Conservation (phyloP, 2,797 vertebrate species). For the Falco novaeseelandiae region DNA sequence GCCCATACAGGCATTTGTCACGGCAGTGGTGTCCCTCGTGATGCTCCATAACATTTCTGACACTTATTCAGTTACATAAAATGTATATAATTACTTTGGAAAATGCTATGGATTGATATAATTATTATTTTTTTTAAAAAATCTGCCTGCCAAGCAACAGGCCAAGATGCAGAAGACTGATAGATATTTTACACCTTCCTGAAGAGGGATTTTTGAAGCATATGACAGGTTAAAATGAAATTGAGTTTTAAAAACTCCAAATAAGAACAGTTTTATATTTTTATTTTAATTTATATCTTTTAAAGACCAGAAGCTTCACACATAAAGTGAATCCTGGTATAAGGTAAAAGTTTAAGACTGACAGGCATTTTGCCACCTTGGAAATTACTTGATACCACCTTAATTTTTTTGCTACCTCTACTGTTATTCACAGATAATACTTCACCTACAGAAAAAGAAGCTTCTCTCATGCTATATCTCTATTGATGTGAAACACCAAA, state of each 20-base stretch:
- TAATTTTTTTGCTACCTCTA: neutral
- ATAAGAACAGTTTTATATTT: neutral
- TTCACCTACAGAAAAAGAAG: neutral
- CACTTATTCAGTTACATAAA: neutral
- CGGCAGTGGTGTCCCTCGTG: rapidly evolving
- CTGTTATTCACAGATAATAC: neutral
- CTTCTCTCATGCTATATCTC: neutral
- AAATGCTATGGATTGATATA: neutral
- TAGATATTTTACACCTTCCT: neutral
- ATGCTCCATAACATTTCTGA: neutral
- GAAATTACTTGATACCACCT: neutral
- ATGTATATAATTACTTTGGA: neutral
- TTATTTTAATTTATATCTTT: neutral
- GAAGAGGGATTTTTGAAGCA: neutral
- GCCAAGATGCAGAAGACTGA: neutral
- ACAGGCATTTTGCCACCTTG: neutral
- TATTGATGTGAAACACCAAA: neutral
- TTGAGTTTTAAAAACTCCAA: neutral
- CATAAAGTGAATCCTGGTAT: too few relatives aligned
- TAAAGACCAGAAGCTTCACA: neutral
- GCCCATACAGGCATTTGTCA: neutral
- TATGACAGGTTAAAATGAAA: neutral
- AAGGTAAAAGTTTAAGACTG: neutral
- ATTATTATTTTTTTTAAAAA: neutral
- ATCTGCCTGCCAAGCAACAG: neutral